Evolutionary conservation across 2,888 invertebrate species (phyloP), one percentile per base, ranked within the genome.

Genomic region (Agrotis clavis): DNA sequence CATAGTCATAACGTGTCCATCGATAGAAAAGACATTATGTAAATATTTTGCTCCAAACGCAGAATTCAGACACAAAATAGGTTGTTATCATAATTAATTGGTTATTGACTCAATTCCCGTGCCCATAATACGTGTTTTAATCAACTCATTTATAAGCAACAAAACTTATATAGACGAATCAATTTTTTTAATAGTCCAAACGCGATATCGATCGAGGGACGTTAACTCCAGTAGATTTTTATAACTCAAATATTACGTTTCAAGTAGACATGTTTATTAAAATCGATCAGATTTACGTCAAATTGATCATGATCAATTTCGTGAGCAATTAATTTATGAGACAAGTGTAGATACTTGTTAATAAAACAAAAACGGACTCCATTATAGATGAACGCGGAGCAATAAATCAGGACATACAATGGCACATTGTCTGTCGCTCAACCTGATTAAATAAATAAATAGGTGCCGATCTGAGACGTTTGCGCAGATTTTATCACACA

Each of bases 341-440:
- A 87, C 88, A 88, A 89, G 89, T 89, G 87, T 88, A 86, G 85
- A 87, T 87, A 86, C 84, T 86, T 85, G 84, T 87, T 89, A 89
- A 87, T 87, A 89, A 90, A 90, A 89, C 90, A 87, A 86, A 88
- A 82, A 84, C 88, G 85, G 86, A 82, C 75, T 89, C 90, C 92
- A 92, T 93, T 93, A 92, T 90, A 91, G 92, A 92, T 90, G 89
- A 90, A 83, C 86, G 87, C 82, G 83, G 87, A 78, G 90, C 92
- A 93, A 94, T 95, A 95, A 95, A 95, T 95, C 95, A 94, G 92
- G 90, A 87, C 90, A 89, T 93, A 96, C 96, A 96, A 96, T 95
- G 92, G 94, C 93, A 95, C 95, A 95, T 96, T 95, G 96, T 96
- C 94, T 91, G 95, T 95, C 95, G 93, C 92, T 95, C 94, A 93